These are phyloP conservation scores for Dynastes maya DNA, from an alignment of 2,888 invertebrate species.

Conservation along the genomic window DNA sequence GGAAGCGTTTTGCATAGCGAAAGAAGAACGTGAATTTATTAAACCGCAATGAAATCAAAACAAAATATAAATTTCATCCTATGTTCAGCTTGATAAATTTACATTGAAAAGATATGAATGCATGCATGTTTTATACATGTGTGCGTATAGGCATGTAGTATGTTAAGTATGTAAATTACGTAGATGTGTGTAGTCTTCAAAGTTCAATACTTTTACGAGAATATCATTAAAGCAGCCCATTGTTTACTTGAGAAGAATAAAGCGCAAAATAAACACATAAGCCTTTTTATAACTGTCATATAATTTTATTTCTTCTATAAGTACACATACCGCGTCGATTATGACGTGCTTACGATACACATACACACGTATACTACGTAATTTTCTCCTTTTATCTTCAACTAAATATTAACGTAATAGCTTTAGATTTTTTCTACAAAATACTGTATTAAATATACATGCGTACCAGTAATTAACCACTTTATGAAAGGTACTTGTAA, in stretches of 20 bases:
- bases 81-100: constrained; percentile 9
- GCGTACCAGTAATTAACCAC: too few species aligned
- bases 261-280: constrained; percentile 37
- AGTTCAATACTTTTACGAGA: constrained; percentile 27
- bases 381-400: constrained; percentile 4
- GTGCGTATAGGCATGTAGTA: neutral
- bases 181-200: constrained; percentile 23
- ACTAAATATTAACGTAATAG: constrained; percentile 12
- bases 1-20: constrained; percentile 29
- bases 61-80: constrained; percentile 33
- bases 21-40: constrained; percentile 31
- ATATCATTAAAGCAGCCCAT: constrained; percentile 4
- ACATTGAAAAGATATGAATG: constrained; percentile 2
- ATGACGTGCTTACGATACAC: constrained; percentile 25
- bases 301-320: constrained; percentile 33
- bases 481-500: too few species aligned
- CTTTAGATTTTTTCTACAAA: neutral
- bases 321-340: constrained; percentile 22
- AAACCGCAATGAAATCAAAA: constrained; percentile 37
- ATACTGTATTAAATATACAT: neutral
- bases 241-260: constrained; percentile 33
- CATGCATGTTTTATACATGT: neutral
- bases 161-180: constrained; percentile 9
- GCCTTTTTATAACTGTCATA: constrained; percentile 39
- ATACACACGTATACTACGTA: neutral